Percentiles rank a stretch among this genome's conserved stretches.
Conservation (phyloP, 2,113 vertebrate species). For the Benitochromis conjunctus region DNA sequence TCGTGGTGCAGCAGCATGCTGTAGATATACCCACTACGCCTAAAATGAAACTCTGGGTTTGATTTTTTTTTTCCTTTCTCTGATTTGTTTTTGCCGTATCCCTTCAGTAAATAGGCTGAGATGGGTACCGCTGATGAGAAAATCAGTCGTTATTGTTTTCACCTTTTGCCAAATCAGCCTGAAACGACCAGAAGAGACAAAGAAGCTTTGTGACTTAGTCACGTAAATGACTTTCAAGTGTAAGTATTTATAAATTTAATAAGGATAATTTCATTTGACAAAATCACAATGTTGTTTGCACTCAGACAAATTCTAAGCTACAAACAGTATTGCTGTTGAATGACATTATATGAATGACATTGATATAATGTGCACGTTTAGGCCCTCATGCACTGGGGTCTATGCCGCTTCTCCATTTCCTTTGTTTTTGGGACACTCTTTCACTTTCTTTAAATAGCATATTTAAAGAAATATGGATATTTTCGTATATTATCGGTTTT, state of each 20-base stretch:
- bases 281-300: not conserved
- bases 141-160: not conserved
- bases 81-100: not conserved
- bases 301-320: not conserved
- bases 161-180: not conserved
- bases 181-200: not conserved
- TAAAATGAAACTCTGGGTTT: not conserved
- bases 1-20: not conserved
- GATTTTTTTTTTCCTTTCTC: not conserved
- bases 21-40: not conserved
- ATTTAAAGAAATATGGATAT: not conserved
- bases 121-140: not conserved
- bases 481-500: not conserved
- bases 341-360: not conserved
- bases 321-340: not conserved
- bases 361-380: not conserved
- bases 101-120: not conserved
- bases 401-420: not conserved
- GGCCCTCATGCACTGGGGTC: too few species aligned
- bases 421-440: not conserved
- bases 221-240: not conserved
- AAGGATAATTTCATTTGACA: rapidly evolving
- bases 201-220: not conserved
- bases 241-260: not conserved
- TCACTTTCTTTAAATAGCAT: not conserved